Evolutionary conservation across 2,888 invertebrate genomes (phyloP), one percentile per base, ranked within the genome.

Genomic region (Cerceris ruficornis): DNA sequence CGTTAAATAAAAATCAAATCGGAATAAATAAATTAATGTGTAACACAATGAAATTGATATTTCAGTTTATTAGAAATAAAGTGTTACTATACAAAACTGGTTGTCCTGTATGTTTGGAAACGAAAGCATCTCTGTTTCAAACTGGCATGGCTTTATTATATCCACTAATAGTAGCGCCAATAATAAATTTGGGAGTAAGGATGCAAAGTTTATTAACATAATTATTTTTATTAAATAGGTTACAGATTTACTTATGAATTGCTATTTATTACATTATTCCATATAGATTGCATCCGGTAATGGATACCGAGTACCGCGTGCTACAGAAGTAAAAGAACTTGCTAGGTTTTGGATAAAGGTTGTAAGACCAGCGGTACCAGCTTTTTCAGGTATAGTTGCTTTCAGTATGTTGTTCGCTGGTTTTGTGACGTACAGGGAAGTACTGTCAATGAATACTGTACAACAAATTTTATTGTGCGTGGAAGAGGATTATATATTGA

Each of bases 41-140:
- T 9, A 8, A 7, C 17, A 14, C 0, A 13, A 52, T 28, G 7
- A 9, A 5, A 58, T 14, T 61, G 2, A 6, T 60, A 15, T 55
- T 92, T 58, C 90, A 95, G 94, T 83, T 94, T 68, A 89, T 96
- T 59, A 92, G 95, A 83, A 93, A 93, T 0, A 92, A 94, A 15
- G 91, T 96, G 72, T 81, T 96, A 4, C 82, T 96, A 17, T 93
- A 94, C 89, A 94, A 93, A 46, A 91, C 93, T 0, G 81, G 89
- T 0, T 97, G 97, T 86, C 94, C 95, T 0, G 86, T 95, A 6
- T 97, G 97, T 88, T 86, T 94, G 39, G 95, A 96, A 92, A 79
- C 95, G 0, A 93, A 93, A 76, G 94, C 96, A 41, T 93, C 94
- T 2, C 90, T 92, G 0, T 83, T 95, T 28, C 96, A 96, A 91